Evolutionary conservation across 2,797 vertebrate genomes (phyloP), one percentile per base, ranked within the genome.

Genomic region (Gymnoscopelus braueri): DNA sequence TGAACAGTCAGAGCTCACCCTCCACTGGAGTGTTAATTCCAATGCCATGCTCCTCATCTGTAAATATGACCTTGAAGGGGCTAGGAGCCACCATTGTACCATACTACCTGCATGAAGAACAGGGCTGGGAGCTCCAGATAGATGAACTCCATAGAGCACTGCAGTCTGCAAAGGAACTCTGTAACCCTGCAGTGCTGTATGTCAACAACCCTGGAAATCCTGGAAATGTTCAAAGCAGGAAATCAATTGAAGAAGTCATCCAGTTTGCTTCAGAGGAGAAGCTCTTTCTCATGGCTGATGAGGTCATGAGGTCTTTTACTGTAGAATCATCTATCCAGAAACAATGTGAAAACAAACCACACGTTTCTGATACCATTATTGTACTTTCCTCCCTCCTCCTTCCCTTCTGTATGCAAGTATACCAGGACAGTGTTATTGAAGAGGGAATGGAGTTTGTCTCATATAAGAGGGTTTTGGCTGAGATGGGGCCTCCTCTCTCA

Each of bases 231-330:
- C 96, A 97, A 85, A 96, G 90, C 81, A 93, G 87, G 0, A 82
- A 92, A 39, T 94, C 94, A 24, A 96, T 98, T 0, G 90, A 96
- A 70, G 94, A 94, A 0, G 94, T 97, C 75, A 96, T 98, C 82
- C 93, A 58, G 14, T 96, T 98, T 8, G 95, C 90, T 57, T 95
- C 86, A 0, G 93, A 97, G 80, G 94, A 97, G 67, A 88, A 72
- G 3, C 95, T 98, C 26, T 94, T 98, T 78, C 89, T 97, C 54
- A 72, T 98, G 86, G 96, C 92, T 0, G 95, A 98, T 39, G 97
- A 98, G 95, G 96, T 97, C 10, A 51, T n/a, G n/a, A n/a, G 29
- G 10, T 35, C 32, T 29, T 29, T 1, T 1, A 29, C 2, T 29
- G 26, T 29, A 3, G 26, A 3, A 29, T 29, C 26, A 29, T 29